Base-by-base conservation (phyloP, 2,888 invertebrate genomes). In the Tortrix viridana region DNA sequence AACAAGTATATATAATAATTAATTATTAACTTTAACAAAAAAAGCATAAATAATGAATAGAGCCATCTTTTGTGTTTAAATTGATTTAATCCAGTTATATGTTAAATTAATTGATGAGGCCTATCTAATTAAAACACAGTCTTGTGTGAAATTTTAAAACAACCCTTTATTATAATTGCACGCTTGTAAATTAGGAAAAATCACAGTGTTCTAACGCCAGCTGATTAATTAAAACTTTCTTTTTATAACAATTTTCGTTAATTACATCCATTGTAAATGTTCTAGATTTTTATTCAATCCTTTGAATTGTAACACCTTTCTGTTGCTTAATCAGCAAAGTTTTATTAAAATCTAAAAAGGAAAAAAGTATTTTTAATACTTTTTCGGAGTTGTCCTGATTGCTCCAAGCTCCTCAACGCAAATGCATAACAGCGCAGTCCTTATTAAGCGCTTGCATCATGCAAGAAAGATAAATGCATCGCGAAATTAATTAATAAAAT, bases 401-500 rank as follows among this genome's bases (percentile, higher is more conserved):
- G 63, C 77, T 81, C 82, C 76, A 62, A 69, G 71, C 76, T 81
- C 78, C 79, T 77, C 75, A 77, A 82, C 75, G 75, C 81, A 80
- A 84, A 83, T 75, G 73, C 76, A 78, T 81, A 81, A 84, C 81
- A 81, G 82, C 77, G 77, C 69, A 66, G 71, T 77, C 80, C 87
- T 86, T 86, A 87, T 85, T 88, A 85, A 85, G 83, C 77, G 80
- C 75, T 81, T 80, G 81, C 84, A 84, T 84, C 85, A 86, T 85
- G 84, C 84, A 74, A 80, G 75, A 74, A 83, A 89, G 88, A 88
- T 88, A 85, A 88, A 89, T 86, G 88, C 84, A 83, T 79, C 83
- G 84, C 78, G 76, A 86, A 87, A 88, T 88, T 88, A 89, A 89
- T 89, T 88, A 89, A 86, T 85, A 82, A 88, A 88, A 88, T 85